Percentiles rank a stretch among this genome's conserved stretches.
Conservation (phyloP, 2,113 vertebrate genomes). For the Hypanus sabinus region DNA sequence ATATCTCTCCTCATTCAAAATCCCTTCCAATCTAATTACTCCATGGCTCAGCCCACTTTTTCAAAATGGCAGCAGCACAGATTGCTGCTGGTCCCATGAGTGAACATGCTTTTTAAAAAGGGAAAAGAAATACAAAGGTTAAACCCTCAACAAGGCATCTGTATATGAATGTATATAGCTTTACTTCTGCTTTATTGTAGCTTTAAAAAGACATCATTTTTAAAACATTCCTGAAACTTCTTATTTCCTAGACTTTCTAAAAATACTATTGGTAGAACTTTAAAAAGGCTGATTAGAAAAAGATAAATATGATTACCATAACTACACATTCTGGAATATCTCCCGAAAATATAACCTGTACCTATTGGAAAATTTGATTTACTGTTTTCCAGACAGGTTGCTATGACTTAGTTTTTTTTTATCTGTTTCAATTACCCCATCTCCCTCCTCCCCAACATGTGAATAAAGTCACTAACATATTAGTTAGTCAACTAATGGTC, state of each 20-base stretch:
- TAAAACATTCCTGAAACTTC: background rate
- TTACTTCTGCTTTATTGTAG: background rate
- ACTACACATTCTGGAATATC: background rate
- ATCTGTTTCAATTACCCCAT: background rate
- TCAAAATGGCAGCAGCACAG: background rate
- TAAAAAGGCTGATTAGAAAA: background rate
- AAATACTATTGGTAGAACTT: background rate
- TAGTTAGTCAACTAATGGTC: background rate
- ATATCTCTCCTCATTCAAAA: background rate
- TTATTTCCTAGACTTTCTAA: background rate
- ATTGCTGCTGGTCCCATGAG: background rate
- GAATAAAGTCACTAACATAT: background rate
- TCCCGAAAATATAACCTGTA: background rate
- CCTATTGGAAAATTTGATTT: background rate
- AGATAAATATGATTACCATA: background rate
- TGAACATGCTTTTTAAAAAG: background rate
- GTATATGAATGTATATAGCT: background rate
- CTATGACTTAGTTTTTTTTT: background rate
- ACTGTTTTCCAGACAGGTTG: background rate
- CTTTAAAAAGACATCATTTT: background rate
- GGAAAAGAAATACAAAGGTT: background rate
- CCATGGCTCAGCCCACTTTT: background rate
- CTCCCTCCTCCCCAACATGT: background rate
- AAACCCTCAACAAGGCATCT: background rate
- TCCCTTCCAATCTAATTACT: background rate